phyloP scores from a whole-genome alignment of 2,113 vertebrate species.

The Archilochus colubris region DNA sequence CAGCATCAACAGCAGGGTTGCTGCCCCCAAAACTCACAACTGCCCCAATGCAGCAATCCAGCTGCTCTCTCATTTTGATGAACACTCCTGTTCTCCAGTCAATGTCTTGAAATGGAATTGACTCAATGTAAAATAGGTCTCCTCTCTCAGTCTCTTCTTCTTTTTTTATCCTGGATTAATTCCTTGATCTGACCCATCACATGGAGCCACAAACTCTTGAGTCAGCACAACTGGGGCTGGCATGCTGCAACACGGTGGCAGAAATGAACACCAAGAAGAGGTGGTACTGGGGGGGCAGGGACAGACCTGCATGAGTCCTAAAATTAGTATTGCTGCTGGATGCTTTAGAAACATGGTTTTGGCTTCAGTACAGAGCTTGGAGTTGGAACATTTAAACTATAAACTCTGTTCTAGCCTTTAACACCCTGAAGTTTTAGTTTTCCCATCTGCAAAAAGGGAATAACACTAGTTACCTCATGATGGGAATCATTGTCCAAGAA shows the following conservation, averaged over 20 bases:
- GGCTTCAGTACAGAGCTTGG: neutral
- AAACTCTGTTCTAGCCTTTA: conserved; percentile 1
- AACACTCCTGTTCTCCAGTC: neutral
- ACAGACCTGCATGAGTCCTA: neutral
- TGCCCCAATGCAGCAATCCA: neutral
- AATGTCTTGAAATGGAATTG: neutral
- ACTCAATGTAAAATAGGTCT: neutral
- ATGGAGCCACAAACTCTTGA: conserved; percentile 7
- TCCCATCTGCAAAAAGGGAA: neutral
- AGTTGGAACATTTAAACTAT: neutral
- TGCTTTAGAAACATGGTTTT: conserved; percentile 42
- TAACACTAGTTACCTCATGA: neutral
- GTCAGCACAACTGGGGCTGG: conserved; percentile 43
- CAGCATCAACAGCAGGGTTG: neutral
- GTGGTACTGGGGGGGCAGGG: neutral
- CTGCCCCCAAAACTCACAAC: neutral
- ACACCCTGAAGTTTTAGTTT: neutral
- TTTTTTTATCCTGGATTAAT: conserved; percentile 38
- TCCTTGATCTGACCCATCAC: conserved; percentile 19
- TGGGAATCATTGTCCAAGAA: neutral
- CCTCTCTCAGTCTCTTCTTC: neutral
- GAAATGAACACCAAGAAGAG: conserved; percentile 10
- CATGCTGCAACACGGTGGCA: neutral
- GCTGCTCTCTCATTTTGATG: neutral
- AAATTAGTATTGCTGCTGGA: conserved; percentile 47